Base-by-base conservation (phyloP, 2,888 invertebrate species). In the Andrena dorsata region DNA sequence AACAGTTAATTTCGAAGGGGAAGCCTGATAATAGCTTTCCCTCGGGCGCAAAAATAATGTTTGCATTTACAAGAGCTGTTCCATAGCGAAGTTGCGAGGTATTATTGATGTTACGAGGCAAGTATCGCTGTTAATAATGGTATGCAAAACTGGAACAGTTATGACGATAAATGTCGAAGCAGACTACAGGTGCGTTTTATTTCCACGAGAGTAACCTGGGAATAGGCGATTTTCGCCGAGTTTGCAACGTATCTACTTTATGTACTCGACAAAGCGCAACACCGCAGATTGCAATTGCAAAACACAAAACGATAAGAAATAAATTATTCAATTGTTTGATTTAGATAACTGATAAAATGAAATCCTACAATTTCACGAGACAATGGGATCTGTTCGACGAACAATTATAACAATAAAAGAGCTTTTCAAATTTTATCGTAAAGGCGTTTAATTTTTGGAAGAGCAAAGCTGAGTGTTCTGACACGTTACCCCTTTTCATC, bases 141-240 rank as follows among this genome's bases (percentile, higher is more conserved):
- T 75, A 78, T 75, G 78, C 78, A 69, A 78, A 72, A 74, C 83
- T 68, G 83, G 75, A 83, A 83, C 83, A 78, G 83, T 83, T 78
- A 83, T 79, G 75, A 65, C 83, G 71, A 83, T 78, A 83, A 83
- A 83, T 82, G 83, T 83, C 83, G 83, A 83, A 75, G 72, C 65
- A 56, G 41, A 56, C 71, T 75, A 56, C 83, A 83, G 83, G 75
- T 83, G 83, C 68, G 75, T 82, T 83, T 83, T 78, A 83, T 83
- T 83, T 83, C 83, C 66, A 49, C 66, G 53, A 30, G 68, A 61
- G 61, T 68, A 60, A 69, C 72, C 72, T 72, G 82, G 70, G 83
- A 78, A 68, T 56, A 71, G 66, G 35, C 73, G 68, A 82, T 77
- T 83, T 78, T 82, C 71, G 60, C 58, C 76, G 76, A 64, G 65